These are phyloP conservation scores for Pristionchus mayeri DNA, from an alignment of 2,888 invertebrate species.

Conservation along the genomic window DNA sequence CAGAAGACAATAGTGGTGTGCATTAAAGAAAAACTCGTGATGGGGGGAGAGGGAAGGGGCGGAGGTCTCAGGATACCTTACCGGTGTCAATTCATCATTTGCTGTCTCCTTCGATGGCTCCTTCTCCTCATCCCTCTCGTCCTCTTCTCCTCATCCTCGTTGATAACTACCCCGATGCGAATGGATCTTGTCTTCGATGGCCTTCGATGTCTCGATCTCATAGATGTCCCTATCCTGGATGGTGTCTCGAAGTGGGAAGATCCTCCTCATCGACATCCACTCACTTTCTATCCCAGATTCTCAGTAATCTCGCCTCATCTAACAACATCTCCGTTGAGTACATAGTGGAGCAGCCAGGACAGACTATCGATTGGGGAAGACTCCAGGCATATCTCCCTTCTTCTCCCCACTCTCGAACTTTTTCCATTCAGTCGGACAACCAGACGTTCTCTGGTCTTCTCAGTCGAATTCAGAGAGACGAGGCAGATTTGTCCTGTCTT, in stretches of 20 bases:
- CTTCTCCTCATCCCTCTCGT: slow-evolving; percentile 24
- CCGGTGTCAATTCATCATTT: neutral
- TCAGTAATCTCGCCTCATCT: slow-evolving; percentile 7
- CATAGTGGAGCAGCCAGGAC: neutral
- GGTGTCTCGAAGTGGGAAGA: slow-evolving; percentile 30
- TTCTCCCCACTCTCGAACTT: too few species aligned
- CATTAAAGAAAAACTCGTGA: neutral
- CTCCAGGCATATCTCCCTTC: neutral
- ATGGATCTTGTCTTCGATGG: slow-evolving; percentile 32
- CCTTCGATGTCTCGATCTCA: slow-evolving; percentile 16
- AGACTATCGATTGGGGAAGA: slow-evolving; percentile 24
- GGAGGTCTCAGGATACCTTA: neutral
- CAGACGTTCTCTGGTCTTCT: slow-evolving; percentile 35
- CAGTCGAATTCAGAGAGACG: slow-evolving; percentile 15
- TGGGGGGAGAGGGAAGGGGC: neutral
- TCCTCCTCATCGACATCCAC: neutral
- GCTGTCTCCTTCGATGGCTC: neutral
- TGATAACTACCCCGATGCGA: slow-evolving; percentile 40
- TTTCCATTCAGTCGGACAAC: slow-evolving; percentile 2
- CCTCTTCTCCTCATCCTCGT: slow-evolving; percentile 21
- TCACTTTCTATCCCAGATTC: slow-evolving; percentile 9
- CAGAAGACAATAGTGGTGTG: slow-evolving; percentile 22
- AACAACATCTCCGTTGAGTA: slow-evolving; percentile 24
- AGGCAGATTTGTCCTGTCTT: slow-evolving; percentile 39
- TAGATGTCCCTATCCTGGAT: slow-evolving; percentile 38